Evolutionary conservation across 2,888 invertebrate species (phyloP), one percentile per base, ranked within the genome.

Genomic region (Proisotoma minuta): DNA sequence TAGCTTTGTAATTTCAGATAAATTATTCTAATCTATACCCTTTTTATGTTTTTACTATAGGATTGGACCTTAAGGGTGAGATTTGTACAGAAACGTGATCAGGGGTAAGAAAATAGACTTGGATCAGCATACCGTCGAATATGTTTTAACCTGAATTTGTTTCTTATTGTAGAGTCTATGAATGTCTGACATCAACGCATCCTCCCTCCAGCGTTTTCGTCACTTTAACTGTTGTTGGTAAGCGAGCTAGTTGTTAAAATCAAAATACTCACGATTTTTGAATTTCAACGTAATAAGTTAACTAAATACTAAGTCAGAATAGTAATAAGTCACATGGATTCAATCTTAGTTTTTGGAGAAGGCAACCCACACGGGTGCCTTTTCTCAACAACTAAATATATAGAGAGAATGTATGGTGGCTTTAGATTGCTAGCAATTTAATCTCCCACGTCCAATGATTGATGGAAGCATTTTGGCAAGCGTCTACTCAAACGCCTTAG

Each of bases 1-100:
- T n/a, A n/a, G n/a, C n/a, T n/a, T n/a, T n/a, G n/a, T n/a, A n/a
- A n/a, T n/a, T n/a, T n/a, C n/a, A n/a, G n/a, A n/a, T n/a, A n/a
- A n/a, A n/a, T n/a, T n/a, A n/a, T n/a, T n/a, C n/a, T n/a, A n/a
- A n/a, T n/a, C n/a, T n/a, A n/a, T n/a, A 18, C 40, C 39, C 29
- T 24, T 51, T 47, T 52, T 49, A 62, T 50, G 18, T 60, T 62
- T 66, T 47, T 71, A 73, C 26, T 34, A 34, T 74, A 77, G 77
- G 79, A 79, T 70, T 79, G 79, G 79, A 77, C 77, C 60, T 75
- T 80, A 62, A 77, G 79, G 73, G 79, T 79, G 62, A 78, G 77
- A 69, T 78, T 75, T 65, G 77, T 78, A 56, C 77, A 78, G 71
- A 76, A 75, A 2, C 72, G 76, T 54, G 79, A 79, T 64, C 78